Percentiles rank a stretch among this genome's conserved stretches.
phyloP scores from a whole-genome alignment of 1,140 invertebrate genomes.

The Andrena cerasifolii region DNA sequence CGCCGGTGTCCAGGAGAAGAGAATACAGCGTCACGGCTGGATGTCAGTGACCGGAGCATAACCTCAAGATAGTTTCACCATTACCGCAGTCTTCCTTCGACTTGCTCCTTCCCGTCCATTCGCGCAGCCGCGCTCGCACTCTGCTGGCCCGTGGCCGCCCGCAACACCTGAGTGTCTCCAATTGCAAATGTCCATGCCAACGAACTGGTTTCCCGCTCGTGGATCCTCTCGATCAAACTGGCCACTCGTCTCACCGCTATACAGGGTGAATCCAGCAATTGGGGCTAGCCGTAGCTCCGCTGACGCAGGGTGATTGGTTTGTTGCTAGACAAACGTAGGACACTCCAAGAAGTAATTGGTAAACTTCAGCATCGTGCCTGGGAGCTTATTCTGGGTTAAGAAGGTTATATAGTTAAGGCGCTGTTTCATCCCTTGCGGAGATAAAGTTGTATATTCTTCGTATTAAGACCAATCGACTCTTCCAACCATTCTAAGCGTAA shows the following conservation, averaged over 20 bases:
- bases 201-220: neutral
- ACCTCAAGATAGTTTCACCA: slow-evolving; percentile 78
- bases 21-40: slow-evolving; percentile 65
- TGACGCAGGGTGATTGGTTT: neutral
- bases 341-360: too few species aligned
- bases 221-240: slow-evolving; percentile 3
- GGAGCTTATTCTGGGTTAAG: too few species aligned
- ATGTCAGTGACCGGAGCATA: slow-evolving; percentile 79
- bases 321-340: too few species aligned
- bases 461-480: too few species aligned
- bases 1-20: slow-evolving; percentile 65
- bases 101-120: slow-evolving; percentile 62
- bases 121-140: slow-evolving; percentile 55
- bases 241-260: neutral
- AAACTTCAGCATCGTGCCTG: too few species aligned
- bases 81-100: slow-evolving; percentile 64
- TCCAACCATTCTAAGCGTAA: too few species aligned
- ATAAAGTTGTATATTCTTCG: too few species aligned
- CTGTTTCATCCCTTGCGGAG: too few species aligned
- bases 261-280: too few species aligned
- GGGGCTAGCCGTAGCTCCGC: too few species aligned
- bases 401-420: too few species aligned
- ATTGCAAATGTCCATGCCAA: slow-evolving; percentile 35
- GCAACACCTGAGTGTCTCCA: slow-evolving; percentile 41
- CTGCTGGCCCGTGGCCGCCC: slow-evolving; percentile 37